Percentiles rank a stretch among this genome's conserved stretches.
Evolutionary conservation across 2,113 vertebrate genomes (phyloP).

Genomic region (Synodontis membranacea): DNA sequence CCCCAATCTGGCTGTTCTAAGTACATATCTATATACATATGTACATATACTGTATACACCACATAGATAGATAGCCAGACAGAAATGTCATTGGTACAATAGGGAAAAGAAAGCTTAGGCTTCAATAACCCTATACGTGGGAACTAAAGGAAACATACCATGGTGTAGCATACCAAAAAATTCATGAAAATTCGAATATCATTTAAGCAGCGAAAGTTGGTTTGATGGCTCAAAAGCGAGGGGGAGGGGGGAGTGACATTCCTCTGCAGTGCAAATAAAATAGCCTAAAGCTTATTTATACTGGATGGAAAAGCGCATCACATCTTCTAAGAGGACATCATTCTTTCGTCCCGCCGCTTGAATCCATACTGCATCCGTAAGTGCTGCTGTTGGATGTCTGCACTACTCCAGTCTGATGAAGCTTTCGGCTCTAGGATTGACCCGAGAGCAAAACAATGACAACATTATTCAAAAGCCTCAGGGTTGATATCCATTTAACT

Average conservation of each 20-base stretch:
- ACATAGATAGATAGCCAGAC: background rate
- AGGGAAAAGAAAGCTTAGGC: background rate
- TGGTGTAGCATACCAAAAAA: background rate
- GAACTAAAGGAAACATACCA: background rate
- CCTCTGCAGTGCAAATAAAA: background rate
- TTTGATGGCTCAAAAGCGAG: background rate
- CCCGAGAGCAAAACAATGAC: background rate
- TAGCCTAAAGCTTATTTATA: background rate
- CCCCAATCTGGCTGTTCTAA: background rate
- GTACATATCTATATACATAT: too few relatives aligned
- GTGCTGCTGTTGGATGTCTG: conserved; percentile 3
- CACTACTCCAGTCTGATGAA: background rate
- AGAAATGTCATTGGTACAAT: background rate
- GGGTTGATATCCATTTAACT: conserved; percentile 11
- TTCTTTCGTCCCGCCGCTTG: background rate
- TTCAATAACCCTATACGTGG: background rate
- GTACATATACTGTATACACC: too few relatives aligned
- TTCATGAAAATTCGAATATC: background rate
- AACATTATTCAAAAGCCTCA: background rate
- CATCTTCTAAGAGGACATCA: background rate
- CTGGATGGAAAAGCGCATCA: conserved; percentile 4
- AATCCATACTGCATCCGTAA: conserved; percentile 17
- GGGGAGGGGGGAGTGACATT: background rate
- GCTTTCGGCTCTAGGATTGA: background rate
- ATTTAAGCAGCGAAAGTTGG: background rate